A percentile compares a stretch with the other conserved stretches of the same genome.
phyloP scores from a whole-genome alignment of 2,797 vertebrate species.

The Thalassophryne amazonica region DNA sequence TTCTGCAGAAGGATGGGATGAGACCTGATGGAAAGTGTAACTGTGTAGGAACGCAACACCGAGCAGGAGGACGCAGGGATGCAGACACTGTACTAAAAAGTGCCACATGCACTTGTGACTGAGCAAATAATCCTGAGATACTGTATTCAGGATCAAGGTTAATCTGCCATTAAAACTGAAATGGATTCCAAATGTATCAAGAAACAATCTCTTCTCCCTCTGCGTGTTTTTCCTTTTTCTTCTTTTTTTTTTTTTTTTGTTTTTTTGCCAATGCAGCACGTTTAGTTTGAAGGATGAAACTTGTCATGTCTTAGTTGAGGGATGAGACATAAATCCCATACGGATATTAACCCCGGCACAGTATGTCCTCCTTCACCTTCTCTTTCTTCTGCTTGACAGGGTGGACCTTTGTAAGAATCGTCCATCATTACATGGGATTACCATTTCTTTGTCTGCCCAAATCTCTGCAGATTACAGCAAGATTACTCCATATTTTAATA shows the following conservation, averaged over 20 bases:
- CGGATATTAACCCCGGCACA: conserved; percentile 12
- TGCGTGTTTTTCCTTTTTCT: no score
- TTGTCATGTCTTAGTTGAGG: conserved; percentile 44
- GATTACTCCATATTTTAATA: conserved; percentile 76
- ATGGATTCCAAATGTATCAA: conserved; percentile 62
- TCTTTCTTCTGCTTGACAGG: conserved; percentile 45
- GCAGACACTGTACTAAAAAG: conserved; percentile 59
- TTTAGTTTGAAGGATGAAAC: conserved; percentile 52
- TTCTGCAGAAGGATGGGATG: background rate
- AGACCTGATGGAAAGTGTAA: background rate
- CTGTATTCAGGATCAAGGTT: conserved; percentile 74
- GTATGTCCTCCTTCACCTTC: conserved; percentile 42
- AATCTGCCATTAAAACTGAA: conserved; percentile 77
- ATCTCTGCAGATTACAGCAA: conserved; percentile 74
- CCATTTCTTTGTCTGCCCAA: conserved; percentile 69
- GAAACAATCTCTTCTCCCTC: conserved; percentile 48
- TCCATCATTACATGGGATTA: conserved; percentile 75
- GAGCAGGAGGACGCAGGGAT: no score
- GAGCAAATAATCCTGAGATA: conserved; percentile 75
- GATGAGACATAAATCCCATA: conserved; percentile 25
- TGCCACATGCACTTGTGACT: conserved; percentile 72
- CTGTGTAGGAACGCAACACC: background rate
- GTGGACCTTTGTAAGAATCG: conserved; percentile 68
- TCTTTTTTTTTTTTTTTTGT: no score
- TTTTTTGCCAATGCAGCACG: conserved; percentile 47